phyloP scores from a whole-genome alignment of 2,797 vertebrate genomes.

The Halcyon badia region DNA sequence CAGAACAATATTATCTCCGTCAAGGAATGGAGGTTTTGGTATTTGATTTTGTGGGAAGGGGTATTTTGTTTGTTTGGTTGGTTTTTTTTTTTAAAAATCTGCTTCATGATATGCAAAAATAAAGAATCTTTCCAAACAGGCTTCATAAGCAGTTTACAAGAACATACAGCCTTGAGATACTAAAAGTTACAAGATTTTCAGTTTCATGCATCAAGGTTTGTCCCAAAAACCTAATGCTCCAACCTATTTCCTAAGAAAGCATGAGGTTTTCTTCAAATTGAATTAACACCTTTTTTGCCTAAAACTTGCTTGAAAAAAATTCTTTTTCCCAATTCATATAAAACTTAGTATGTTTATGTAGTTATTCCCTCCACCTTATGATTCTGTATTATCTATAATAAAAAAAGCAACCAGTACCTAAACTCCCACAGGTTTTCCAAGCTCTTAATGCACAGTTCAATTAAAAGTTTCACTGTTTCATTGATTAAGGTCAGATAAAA shows the following conservation, averaged over 20 bases:
- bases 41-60: background rate
- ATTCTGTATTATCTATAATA: background rate
- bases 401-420: background rate
- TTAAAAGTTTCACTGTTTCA: background rate
- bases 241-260: background rate
- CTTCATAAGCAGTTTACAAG: background rate
- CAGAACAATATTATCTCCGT: background rate
- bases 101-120: background rate
- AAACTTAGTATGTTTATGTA: background rate
- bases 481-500: background rate
- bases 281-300: background rate
- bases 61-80: background rate
- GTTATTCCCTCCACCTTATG: background rate
- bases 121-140: background rate
- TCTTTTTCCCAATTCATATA: background rate
- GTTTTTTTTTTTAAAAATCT: background rate
- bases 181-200: background rate
- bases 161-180: background rate
- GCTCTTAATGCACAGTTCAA: background rate
- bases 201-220: background rate
- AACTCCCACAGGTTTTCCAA: background rate
- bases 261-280: background rate
- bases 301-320: background rate
- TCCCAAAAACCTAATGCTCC: background rate
- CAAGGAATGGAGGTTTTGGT: fast-evolving